These are phyloP conservation scores for Carduelis carduelis DNA, from an alignment of 2,797 vertebrate genomes.

Conservation along the genomic window DNA sequence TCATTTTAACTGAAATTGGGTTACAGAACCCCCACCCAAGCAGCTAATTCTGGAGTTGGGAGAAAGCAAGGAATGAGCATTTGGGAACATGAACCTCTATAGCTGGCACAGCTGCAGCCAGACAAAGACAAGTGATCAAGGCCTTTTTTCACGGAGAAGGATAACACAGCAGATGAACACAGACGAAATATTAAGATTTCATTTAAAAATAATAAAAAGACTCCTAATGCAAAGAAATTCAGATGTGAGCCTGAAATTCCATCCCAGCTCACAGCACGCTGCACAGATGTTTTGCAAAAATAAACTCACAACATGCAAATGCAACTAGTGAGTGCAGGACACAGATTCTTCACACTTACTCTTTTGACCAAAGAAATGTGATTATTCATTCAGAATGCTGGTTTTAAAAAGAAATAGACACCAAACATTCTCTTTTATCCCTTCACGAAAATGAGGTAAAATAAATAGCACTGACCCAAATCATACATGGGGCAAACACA, in stretches of 20 bases:
- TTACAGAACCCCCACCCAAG: neutral
- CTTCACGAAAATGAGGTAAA: neutral
- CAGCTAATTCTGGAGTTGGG: slow-evolving; percentile 4
- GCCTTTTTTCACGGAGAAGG: slow-evolving; percentile 22
- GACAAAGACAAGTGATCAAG: slow-evolving; percentile 39
- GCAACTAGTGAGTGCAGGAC: neutral
- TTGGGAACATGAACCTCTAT: slow-evolving; percentile 7
- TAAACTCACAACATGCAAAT: slow-evolving; percentile 26
- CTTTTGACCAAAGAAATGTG: neutral
- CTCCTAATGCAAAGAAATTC: slow-evolving; percentile 8
- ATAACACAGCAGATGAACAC: slow-evolving; percentile 28
- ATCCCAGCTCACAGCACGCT: neutral
- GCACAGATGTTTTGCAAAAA: slow-evolving; percentile 64
- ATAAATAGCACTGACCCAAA: neutral
- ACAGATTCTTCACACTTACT: neutral
- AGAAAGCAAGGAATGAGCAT: neutral
- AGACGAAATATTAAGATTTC: slow-evolving; percentile 47
- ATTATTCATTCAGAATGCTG: slow-evolving; percentile 3
- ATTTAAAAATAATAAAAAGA: neutral
- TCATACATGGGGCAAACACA: neutral
- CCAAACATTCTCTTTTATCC: neutral
- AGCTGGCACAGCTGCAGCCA: slow-evolving; percentile 47
- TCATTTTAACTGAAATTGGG: neutral
- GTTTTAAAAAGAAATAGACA: neutral
- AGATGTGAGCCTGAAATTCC: neutral